Conservation (phyloP, 2,113 vertebrate genomes). For the Furnarius figulus region DNA sequence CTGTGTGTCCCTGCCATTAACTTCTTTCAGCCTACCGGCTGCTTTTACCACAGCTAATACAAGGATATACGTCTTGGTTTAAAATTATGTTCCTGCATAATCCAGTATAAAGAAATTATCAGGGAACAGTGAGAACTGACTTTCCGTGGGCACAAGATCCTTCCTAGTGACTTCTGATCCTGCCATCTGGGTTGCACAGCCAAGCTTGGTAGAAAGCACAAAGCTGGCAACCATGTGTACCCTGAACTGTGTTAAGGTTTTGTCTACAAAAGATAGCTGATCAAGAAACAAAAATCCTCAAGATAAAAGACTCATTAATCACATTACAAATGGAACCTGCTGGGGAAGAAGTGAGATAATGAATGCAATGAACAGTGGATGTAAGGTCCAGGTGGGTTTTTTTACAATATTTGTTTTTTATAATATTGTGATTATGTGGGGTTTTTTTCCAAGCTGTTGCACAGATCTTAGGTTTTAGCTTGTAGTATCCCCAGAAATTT, state of each 20-base stretch:
- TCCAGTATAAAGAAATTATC: neutral
- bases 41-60: neutral
- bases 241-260: neutral
- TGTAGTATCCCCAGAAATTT: neutral
- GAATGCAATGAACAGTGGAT: neutral
- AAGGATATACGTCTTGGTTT: fast-evolving
- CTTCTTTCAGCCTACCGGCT: neutral
- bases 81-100: neutral
- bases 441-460: neutral
- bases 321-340: neutral
- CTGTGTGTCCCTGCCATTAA: neutral
- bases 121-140: neutral
- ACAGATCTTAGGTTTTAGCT: neutral
- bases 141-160: neutral
- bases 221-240: neutral
- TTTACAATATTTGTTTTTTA: neutral
- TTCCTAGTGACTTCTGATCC: neutral
- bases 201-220: neutral
- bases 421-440: neutral
- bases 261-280: neutral
- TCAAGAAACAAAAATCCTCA: neutral
- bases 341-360: neutral
- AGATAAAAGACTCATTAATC: neutral
- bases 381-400: neutral
- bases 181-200: neutral